A percentile compares a stretch with the other conserved stretches of the same genome.
These are phyloP conservation scores for Pempheris klunzingeri DNA, from an alignment of 2,797 vertebrate genomes.

Conservation along the genomic window DNA sequence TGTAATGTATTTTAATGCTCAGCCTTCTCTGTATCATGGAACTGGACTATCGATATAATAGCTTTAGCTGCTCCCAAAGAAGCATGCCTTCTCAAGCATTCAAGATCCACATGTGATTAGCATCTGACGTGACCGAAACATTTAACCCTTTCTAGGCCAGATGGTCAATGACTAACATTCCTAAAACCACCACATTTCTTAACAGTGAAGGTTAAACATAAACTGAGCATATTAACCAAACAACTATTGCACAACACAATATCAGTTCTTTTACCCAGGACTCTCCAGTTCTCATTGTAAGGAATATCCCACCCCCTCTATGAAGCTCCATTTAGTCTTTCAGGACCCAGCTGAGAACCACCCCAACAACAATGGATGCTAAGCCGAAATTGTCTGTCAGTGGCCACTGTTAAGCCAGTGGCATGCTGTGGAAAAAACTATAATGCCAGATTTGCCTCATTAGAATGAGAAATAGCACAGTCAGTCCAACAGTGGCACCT, in stretches of 20 bases:
- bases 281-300: conserved; percentile 19
- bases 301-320: conserved; percentile 12
- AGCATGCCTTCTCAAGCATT: background rate
- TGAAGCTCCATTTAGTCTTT: conserved; percentile 33
- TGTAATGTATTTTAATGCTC: background rate
- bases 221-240: background rate
- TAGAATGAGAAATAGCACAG: conserved; percentile 40
- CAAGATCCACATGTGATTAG: background rate
- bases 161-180: conserved; percentile 3
- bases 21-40: background rate
- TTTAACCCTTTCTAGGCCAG: conserved; percentile 8
- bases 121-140: background rate
- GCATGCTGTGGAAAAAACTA: conserved; percentile 27
- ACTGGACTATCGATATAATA: no score
- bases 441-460: conserved; percentile 32
- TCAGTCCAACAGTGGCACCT: background rate
- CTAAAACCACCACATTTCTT: background rate
- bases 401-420: conserved; percentile 12
- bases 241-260: background rate
- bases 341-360: conserved; percentile 27
- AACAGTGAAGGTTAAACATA: background rate
- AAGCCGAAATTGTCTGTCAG: conserved; percentile 32
- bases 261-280: background rate
- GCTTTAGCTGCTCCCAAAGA: background rate
- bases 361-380: conserved; percentile 20